These are phyloP conservation scores for Morus bassanus DNA, from an alignment of 2,797 vertebrate species.

Conservation along the genomic window DNA sequence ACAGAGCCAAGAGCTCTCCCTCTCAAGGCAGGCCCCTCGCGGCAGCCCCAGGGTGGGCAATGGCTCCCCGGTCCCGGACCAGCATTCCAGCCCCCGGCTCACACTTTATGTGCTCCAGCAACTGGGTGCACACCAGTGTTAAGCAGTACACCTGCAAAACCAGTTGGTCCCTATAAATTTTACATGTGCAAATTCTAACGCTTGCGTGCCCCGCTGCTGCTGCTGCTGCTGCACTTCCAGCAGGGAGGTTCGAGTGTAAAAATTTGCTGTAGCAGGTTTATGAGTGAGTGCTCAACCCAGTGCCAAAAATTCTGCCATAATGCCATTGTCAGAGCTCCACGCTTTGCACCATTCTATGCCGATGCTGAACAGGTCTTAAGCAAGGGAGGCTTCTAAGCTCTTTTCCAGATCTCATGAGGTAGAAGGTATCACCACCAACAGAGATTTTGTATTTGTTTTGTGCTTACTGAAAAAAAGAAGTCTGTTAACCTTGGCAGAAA, in stretches of 20 bases:
- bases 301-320: background rate
- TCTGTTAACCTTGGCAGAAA: background rate
- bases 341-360: background rate
- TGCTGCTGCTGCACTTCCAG: background rate
- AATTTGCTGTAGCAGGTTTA: background rate
- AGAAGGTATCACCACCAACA: background rate
- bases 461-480: background rate
- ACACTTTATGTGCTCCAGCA: background rate
- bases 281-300: background rate
- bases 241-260: background rate
- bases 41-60: background rate
- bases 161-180: constrained; percentile 28
- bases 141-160: constrained; percentile 37
- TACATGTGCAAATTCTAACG: constrained; percentile 7
- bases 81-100: background rate
- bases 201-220: background rate
- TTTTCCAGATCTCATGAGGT: background rate
- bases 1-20: background rate
- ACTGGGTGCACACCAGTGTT: background rate
- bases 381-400: background rate
- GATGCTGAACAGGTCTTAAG: background rate
- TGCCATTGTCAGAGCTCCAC: background rate
- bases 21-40: background rate
- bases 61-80: background rate
- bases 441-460: background rate